Evolutionary conservation across 2,888 invertebrate genomes (phyloP).

Genomic region (Tinea semifulvella): DNA sequence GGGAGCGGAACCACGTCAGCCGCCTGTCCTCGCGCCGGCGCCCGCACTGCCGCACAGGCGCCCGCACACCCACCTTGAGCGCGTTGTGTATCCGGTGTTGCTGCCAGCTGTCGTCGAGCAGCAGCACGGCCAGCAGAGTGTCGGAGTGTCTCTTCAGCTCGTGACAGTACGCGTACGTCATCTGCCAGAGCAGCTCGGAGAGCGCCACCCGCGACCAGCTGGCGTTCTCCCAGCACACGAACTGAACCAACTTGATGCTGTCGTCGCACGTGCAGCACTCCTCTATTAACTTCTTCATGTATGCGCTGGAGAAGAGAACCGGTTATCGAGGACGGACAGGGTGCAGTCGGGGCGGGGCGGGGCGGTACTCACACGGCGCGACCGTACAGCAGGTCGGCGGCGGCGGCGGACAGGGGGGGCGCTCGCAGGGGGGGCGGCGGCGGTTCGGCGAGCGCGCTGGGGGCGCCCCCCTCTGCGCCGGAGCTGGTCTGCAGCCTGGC

Average conservation of each 20-base stretch:
- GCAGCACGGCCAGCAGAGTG: constrained; percentile 82
- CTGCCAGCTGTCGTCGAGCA: constrained; percentile 97
- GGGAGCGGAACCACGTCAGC: not conserved
- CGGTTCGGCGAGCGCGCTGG: constrained; percentile 76
- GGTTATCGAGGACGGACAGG: too few relatives aligned
- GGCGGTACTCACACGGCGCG: constrained; percentile 75
- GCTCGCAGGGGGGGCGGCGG: constrained; percentile 42
- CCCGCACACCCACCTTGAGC: constrained; percentile 70
- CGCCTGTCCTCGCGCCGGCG: not conserved
- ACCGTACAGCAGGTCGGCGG: constrained; percentile 84
- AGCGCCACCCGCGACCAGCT: constrained; percentile 90
- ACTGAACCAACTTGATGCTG: constrained; percentile 88
- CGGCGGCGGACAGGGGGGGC: constrained; percentile 61
- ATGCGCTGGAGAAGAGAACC: constrained; percentile 51
- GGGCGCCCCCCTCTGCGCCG: constrained; percentile 69
- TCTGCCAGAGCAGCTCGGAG: constrained; percentile 91
- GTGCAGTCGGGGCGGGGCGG: too few relatives aligned
- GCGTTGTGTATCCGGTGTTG: constrained; percentile 93
- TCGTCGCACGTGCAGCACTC: constrained; percentile 94
- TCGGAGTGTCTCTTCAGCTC: constrained; percentile 94
- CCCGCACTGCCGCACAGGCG: not conserved
- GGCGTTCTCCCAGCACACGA: constrained; percentile 97
- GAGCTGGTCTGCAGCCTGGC: constrained; percentile 66
- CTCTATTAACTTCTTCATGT: constrained; percentile 94
- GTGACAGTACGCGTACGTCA: constrained; percentile 90